phyloP scores from a whole-genome alignment of 2,888 invertebrate genomes.

The Ectemnius cavifrons region DNA sequence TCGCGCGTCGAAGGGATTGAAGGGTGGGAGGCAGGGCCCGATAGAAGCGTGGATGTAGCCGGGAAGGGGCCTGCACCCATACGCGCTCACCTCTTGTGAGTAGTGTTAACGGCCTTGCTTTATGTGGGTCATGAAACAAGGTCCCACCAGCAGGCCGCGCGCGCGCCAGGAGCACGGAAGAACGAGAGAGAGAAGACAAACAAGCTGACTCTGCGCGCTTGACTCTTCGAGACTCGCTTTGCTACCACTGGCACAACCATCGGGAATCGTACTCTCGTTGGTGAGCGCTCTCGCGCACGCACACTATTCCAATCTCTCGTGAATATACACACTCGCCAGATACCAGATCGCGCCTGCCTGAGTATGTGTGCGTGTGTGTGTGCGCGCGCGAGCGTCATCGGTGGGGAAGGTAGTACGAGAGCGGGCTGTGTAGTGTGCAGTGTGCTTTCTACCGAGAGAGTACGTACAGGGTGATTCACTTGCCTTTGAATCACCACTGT shows the following conservation, averaged over 20 bases:
- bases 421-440: not conserved
- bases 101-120: conserved; percentile 78
- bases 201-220: conserved; percentile 32
- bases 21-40: conserved; percentile 37
- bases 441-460: not conserved
- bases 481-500: no score
- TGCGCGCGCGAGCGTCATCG: no score
- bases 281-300: conserved; percentile 17
- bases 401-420: not conserved
- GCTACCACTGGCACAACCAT: conserved; percentile 16
- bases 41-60: conserved; percentile 50
- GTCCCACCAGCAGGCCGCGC: conserved; percentile 72
- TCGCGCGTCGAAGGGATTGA: conserved; percentile 16
- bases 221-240: conserved; percentile 34
- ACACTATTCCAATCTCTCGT: not conserved
- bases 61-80: conserved; percentile 62
- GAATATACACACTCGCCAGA: not conserved
- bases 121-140: conserved; percentile 78
- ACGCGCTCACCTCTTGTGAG: conserved; percentile 62
- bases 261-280: not conserved
- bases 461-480: no score
- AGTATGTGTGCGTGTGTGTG: no score
- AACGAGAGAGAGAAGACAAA: conserved; percentile 22
- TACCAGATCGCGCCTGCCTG: no score
- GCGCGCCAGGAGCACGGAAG: conserved; percentile 60